Evolutionary conservation across 2,888 invertebrate species (phyloP), one percentile per base, ranked within the genome.

Genomic region (Amphimallon solstitiale): DNA sequence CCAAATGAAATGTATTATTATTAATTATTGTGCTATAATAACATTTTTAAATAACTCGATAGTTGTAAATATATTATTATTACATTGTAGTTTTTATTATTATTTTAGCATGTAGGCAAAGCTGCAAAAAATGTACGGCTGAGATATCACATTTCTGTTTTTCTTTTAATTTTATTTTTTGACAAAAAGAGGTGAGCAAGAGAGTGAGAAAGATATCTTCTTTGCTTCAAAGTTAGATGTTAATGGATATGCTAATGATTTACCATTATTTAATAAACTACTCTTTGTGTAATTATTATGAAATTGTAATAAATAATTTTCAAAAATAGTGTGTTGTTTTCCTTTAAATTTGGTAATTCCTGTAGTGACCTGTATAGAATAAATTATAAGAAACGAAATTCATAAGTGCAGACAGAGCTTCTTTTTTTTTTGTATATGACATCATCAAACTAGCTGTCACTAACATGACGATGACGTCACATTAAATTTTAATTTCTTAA

Each of bases 1-100:
- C 79, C 79, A 79, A 79, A 79, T 77, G 76, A 75, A 75, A 52
- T 73, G 70, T 75, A 75, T 73, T 72, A 75, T 73, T 72, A 73
- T 71, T 70, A 74, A 70, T 29, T 2, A 29, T 69, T 72, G 77
- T 77, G 78, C 77, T 78, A 75, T 77, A n/a, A n/a, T n/a, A 76
- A 70, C 73, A 69, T 73, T 75, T 76, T 75, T 75, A 74, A 72
- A 70, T 67, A 74, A 51, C 61, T 70, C 66, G 68, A 69, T 69
- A 69, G 69, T 71, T 75, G 75, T 76, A 76, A 68, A 76, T 75
- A 72, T 64, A 61, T 65, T 71, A 29, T 70, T 68, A 65, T 68
- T 69, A 66, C 69, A 67, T 12, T 43, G 46, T 61, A 61, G 48
- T 61, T 68, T 56, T 67, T 65, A 68, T 68, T 69, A 56, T 65